Base-by-base conservation (phyloP, 2,113 vertebrate species). In the Ophiodon elongatus region DNA sequence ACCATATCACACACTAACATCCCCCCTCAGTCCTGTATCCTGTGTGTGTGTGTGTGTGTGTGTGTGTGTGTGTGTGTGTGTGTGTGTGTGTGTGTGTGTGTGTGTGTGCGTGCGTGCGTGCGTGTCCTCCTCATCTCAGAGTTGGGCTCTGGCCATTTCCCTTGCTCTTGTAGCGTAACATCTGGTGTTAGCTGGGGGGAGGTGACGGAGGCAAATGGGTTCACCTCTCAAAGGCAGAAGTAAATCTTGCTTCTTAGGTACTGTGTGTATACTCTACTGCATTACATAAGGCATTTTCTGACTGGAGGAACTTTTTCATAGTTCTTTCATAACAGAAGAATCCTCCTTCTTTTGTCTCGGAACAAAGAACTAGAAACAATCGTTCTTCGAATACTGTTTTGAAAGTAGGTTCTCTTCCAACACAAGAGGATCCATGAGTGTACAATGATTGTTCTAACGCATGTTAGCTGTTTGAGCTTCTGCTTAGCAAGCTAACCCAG, bases 1-100 rank as follows among this genome's bases (percentile, higher is more conserved):
- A 74, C 75, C 59, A 57, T 87, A 82, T 92, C 83, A 76, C 60
- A 79, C 59, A 73, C 39, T n/a, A 83, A 90, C 87, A 81, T 88
- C 74, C 88, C 87, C 70, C 60, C 65, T 69, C 43, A 76, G 83
- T 72, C 70, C 67, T 80, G 68, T 77, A 80, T 89, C 88, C 88
- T 86, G 87, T 86, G 73, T 87, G 73, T 79, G 85, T 78, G 43
- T 27, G 29, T 79, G 69, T 72, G 57, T 73, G 72, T 39, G 45
- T 21, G 33, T 27, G 21, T 45, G 45, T 63, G 29, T 71, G 35
- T 60, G 37, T 47, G 50, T 59, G 57, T 85, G 6, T 59, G 76
- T 72, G 25, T 4, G 17, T 63, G 50, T 19, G 39, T 68, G 45
- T 79, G 59, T 29, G 57, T 73, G 57, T 41, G 47, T 63, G 33